Evolutionary conservation across 1,140 invertebrate species (phyloP), one percentile per base, ranked within the genome.

Genomic region (Drosophila kurseongensis): DNA sequence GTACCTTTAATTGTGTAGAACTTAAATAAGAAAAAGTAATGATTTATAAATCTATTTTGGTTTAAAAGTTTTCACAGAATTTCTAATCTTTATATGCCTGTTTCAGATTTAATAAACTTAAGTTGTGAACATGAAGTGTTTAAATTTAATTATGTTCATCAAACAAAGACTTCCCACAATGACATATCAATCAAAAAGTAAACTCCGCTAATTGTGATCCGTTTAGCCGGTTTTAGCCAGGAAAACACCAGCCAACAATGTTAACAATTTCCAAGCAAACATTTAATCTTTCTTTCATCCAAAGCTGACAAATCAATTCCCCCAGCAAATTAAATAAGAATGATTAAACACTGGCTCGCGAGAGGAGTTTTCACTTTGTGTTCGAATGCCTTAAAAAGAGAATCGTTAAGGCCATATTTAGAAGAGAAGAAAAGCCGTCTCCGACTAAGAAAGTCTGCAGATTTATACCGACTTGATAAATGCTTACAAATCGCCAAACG

Each of bases 401-500:
- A 41, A 71, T 58, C 52, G 67, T 72, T 72, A 71, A 72, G 66
- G 68, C 68, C 68, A 71, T 72, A 71, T 72, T 72, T 71, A 72
- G 66, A 72, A 72, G 52, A 71, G 66, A 69, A 68, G 66, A 51
- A 65, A 51, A 50, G 59, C 18, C 29, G 29, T 45, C 29, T 2
- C 41, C 63, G 54, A 57, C 67, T 36, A 71, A 71, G 68, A 71
- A 69, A 71, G 67, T 61, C 41, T 41, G 44, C 35, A 38, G 0
- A 51, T 32, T 3, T 10, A 51, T 6, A n/a, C 38, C 38, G 48
- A 47, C 62, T 56, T 75, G 60, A 76, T 75, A 80, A 80, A 76
- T 58, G 65, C 72, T 66, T 47, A 72, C 66, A 80, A 80, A 80
- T 80, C 78, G 58, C 57, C 76, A 62, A 66, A 76, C 74, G 75